Percentiles rank a stretch among this genome's conserved stretches.
Evolutionary conservation across 2,113 vertebrate species (phyloP).

Genomic region (Calidris pygmaea): DNA sequence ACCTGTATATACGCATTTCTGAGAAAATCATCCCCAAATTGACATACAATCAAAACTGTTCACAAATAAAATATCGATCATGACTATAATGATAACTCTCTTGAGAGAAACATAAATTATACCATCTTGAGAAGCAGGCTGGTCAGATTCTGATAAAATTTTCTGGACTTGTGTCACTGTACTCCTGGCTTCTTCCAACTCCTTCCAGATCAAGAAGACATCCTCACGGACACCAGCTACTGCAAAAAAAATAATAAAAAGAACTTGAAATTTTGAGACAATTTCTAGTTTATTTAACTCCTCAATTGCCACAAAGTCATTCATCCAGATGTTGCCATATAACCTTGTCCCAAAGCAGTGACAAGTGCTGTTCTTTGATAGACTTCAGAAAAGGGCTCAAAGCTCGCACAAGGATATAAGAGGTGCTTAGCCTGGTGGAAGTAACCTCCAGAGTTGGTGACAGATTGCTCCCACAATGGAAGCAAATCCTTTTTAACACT

Average conservation of each 20-base stretch:
- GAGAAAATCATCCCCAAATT: neutral
- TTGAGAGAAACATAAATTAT: slow-evolving; percentile 21
- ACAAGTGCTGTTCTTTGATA: neutral
- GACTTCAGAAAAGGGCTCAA: neutral
- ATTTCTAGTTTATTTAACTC: neutral
- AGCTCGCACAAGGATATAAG: neutral
- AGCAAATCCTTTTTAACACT: neutral
- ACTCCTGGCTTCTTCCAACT: slow-evolving; percentile 77
- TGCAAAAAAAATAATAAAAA: slow-evolving; percentile 24
- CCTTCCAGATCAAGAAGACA: slow-evolving; percentile 79
- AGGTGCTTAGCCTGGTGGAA: neutral
- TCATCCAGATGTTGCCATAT: neutral
- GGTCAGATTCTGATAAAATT: slow-evolving; percentile 55
- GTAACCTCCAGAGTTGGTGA: neutral
- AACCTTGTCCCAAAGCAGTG: neutral
- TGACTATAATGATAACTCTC: neutral
- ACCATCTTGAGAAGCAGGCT: neutral
- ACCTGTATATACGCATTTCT: neutral
- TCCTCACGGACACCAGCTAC: slow-evolving; percentile 79
- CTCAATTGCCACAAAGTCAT: neutral
- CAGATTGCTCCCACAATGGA: neutral
- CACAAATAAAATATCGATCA: neutral
- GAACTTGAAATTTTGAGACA: neutral
- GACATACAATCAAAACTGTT: neutral
- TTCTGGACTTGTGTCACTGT: slow-evolving; percentile 66